Conservation (phyloP, 2,797 vertebrate genomes). For the Hylomyscus alleni region DNA sequence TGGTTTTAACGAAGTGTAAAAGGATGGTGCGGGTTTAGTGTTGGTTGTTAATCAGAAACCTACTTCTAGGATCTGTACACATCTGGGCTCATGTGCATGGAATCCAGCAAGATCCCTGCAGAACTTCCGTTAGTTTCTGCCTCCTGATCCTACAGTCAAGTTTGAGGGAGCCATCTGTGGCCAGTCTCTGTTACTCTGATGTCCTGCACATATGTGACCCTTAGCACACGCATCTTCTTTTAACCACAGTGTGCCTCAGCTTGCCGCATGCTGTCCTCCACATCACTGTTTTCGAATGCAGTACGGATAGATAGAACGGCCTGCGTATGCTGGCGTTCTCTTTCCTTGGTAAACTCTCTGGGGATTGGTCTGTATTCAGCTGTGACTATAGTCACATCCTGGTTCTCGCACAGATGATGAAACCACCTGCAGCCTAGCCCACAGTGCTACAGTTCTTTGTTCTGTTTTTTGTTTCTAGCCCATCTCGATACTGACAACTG, state of each 20-base stretch:
- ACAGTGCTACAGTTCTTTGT: neutral
- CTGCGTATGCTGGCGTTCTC: neutral
- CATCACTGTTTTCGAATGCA: neutral
- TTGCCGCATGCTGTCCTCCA: neutral
- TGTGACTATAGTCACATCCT: neutral
- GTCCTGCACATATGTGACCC: neutral
- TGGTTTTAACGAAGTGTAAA: neutral
- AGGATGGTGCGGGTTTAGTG: neutral
- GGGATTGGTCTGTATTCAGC: neutral
- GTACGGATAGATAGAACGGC: neutral
- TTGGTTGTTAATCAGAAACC: neutral
- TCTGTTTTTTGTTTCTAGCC: conserved; percentile 86
- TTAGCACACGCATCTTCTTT: neutral
- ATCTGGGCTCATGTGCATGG: accelerated
- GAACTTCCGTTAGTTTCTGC: neutral
- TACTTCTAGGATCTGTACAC: accelerated
- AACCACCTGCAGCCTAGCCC: neutral
- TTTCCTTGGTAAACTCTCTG: neutral
- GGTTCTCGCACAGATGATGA: neutral
- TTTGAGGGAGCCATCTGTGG: neutral
- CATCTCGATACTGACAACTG: conserved; percentile 90
- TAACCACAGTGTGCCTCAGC: neutral
- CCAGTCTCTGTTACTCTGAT: neutral
- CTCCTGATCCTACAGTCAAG: neutral
- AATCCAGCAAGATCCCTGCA: neutral